Evolutionary conservation across 1,140 invertebrate species (phyloP).

Genomic region (Teleopsis dalmanni): DNA sequence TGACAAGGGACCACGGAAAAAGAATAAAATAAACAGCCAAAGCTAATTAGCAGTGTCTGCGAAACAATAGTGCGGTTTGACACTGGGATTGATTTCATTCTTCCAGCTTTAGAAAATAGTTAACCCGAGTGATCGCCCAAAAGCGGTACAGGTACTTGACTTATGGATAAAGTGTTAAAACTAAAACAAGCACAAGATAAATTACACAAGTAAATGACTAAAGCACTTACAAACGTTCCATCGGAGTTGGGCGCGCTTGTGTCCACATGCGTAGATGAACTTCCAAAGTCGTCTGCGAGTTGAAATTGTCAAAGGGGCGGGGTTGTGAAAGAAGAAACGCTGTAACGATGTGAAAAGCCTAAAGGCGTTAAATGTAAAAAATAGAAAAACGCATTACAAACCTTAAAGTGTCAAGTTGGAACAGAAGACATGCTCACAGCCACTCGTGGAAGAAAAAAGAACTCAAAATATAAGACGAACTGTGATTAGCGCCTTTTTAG

Average conservation of each 20-base stretch:
- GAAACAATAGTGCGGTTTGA: conserved; percentile 6
- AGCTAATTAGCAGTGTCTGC: conserved; percentile 17
- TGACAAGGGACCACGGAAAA: conserved; percentile 4
- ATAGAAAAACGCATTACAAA: background rate
- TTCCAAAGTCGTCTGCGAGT: background rate
- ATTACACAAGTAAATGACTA: conserved; percentile 18
- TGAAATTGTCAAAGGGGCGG: background rate
- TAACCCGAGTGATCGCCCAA: no score
- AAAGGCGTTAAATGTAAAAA: conserved; percentile 4
- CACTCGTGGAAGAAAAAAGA: background rate
- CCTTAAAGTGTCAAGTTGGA: background rate
- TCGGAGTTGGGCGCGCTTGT: background rate
- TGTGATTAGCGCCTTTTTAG: conserved; percentile 14
- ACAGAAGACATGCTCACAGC: no score
- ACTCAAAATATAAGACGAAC: conserved; percentile 6
- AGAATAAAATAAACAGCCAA: conserved; percentile 10
- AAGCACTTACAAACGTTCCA: conserved; percentile 5
- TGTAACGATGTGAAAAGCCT: no score
- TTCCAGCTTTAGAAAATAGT: no score
- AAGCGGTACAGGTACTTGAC: no score
- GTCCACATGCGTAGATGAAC: conserved; percentile 3
- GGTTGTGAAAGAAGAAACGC: no score
- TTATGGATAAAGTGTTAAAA: conserved; percentile 19
- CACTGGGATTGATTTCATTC: no score
- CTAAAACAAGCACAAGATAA: conserved; percentile 17